Percentiles rank a stretch among this genome's conserved stretches.
phyloP scores from a whole-genome alignment of 2,888 invertebrate species.

The Dicyrtomina minuta region DNA sequence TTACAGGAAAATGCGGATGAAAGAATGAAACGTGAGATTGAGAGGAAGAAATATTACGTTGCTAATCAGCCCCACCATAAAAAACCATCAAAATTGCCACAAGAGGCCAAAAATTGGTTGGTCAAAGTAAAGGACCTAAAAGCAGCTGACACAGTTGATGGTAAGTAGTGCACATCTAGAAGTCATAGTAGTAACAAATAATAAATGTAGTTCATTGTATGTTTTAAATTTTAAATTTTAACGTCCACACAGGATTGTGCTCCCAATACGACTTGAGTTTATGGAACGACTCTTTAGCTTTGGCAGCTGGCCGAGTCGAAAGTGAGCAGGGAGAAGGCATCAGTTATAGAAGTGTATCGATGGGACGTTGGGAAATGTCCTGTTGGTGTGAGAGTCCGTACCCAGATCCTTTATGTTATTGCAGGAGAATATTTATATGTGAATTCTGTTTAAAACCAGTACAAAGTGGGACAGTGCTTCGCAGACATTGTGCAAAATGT shows the following conservation, averaged over 20 bases:
- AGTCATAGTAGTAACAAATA: too few species aligned
- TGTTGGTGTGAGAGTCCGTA: constrained; percentile 75
- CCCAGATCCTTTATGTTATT: constrained; percentile 87
- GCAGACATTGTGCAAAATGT: constrained; percentile 86
- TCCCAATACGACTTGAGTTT: constrained; percentile 51
- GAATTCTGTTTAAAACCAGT: constrained; percentile 94
- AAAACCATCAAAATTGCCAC: constrained; percentile 41
- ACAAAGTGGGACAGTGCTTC: constrained; percentile 80
- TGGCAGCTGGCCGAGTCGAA: constrained; percentile 51
- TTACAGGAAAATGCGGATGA: constrained; percentile 45
- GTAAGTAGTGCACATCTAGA: too few species aligned
- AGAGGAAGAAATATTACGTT: constrained; percentile 38
- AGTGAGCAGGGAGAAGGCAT: constrained; percentile 51
- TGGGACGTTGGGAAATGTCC: constrained; percentile 96
- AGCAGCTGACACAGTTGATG: constrained; percentile 40
- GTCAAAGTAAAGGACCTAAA: constrained; percentile 48
- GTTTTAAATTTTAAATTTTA: too few species aligned
- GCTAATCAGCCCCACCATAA: constrained; percentile 40
- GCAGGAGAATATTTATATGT: constrained; percentile 91
- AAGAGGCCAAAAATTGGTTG: constrained; percentile 49
- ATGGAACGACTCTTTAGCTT: constrained; percentile 51
- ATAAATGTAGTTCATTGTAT: too few species aligned
- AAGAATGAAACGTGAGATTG: constrained; percentile 34
- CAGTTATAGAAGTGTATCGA: constrained; percentile 70
- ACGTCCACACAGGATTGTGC: constrained; percentile 35